Evolutionary conservation across 1,140 invertebrate genomes (phyloP), one percentile per base, ranked within the genome.

Genomic region (Drosophila rhopaloa): DNA sequence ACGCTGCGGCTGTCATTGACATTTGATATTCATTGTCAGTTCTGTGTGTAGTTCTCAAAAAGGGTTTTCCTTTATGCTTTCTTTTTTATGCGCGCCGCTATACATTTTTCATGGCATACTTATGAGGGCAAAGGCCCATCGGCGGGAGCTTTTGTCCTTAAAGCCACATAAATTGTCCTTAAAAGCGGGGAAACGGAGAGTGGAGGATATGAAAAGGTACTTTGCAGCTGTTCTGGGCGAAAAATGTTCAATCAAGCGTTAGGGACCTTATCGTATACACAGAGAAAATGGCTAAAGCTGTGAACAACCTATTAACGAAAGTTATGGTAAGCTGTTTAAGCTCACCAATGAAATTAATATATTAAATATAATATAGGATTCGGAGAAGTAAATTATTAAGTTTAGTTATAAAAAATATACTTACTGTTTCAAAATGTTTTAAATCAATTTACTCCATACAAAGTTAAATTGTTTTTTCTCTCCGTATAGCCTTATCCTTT

Each of bases 71-170:
- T 75, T 76, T 76, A 56, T 58, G 29, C 72, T 43, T 32, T 38
- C 40, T 35, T 57, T 53, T 76, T 58, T 73, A 56, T 55, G 50
- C 44, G 27, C 47, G 55, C 38, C 54, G 76, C 75, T 29, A 74
- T 75, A 75, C 70, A 82, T 67, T 75, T 70, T 82, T 86, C 76
- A 88, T 86, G 72, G 83, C 83, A 88, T 86, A 86, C 83, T 86
- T 86, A 79, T 86, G 79, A 56, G 82, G 71, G 76, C 83, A 79
- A 48, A 65, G 71, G 70, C 61, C 51, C 76, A 74, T 41, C 47
- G 60, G 57, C 62, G 68, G 76, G 47, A 60, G 66, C 74, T 60
- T 71, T 56, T 67, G 66, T 62, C 76, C 81, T 84, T 80, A 80
- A 84, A 84, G 76, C 81, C 80, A 84, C 72, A 83, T 83, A 80